phyloP scores from a whole-genome alignment of 2,113 vertebrate genomes.

The Hippocampus guttulatus region DNA sequence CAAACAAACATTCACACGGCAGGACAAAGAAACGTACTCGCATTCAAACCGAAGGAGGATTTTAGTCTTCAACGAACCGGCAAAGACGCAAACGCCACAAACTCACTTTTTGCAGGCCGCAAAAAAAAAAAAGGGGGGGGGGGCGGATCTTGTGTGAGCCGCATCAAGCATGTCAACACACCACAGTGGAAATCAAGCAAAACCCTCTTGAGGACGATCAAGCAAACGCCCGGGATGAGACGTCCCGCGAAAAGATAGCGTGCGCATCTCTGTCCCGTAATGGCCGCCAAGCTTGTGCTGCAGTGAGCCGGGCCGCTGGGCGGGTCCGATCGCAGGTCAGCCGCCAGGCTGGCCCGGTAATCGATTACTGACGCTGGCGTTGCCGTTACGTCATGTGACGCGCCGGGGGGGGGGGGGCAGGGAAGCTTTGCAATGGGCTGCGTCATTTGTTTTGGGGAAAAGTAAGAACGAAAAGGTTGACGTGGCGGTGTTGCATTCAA shows the following conservation, averaged over 20 bases:
- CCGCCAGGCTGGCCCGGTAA: constrained; percentile 1
- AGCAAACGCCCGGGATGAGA: background rate
- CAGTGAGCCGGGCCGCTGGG: constrained; percentile 35
- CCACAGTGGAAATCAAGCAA: background rate
- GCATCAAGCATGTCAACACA: too few relatives aligned
- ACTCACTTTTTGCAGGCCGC: too few relatives aligned
- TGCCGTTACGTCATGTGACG: background rate
- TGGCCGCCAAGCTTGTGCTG: constrained; percentile 45
- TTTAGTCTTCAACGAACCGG: too few relatives aligned
- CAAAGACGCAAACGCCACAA: too few relatives aligned
- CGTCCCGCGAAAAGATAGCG: background rate
- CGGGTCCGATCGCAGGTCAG: constrained; percentile 27
- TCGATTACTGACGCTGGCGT: constrained; percentile 64
- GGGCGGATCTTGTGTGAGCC: too few relatives aligned
- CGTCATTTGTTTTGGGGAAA: background rate
- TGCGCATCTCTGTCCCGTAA: constrained; percentile 38
- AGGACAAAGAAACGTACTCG: too few relatives aligned
- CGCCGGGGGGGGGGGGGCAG: background rate
- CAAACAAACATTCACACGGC: too few relatives aligned
- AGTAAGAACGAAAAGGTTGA: background rate
- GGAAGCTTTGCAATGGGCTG: background rate
- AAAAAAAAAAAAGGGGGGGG: too few relatives aligned
- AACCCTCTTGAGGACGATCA: too few relatives aligned
- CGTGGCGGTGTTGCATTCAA: background rate
- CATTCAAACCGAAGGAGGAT: too few relatives aligned